Evolutionary conservation across 2,888 invertebrate genomes (phyloP).

Genomic region (Lordiphosa fenestrarum): DNA sequence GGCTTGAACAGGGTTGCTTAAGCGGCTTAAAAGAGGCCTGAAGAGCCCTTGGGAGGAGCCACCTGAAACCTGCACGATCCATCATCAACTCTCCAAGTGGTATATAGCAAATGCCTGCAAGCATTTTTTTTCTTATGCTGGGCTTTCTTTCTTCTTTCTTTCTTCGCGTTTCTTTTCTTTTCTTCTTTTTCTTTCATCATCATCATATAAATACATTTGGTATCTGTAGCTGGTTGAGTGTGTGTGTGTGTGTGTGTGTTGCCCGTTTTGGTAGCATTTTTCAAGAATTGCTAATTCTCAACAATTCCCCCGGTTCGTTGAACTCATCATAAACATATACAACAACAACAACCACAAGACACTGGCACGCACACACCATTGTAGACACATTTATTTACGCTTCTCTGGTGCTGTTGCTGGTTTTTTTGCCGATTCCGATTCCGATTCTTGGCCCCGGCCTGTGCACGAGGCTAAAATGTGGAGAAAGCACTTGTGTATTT

Average conservation of each 20-base stretch:
- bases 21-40: conserved; percentile 25
- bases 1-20: conserved; percentile 21
- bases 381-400: conserved; percentile 52
- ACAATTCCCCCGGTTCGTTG: conserved; percentile 73
- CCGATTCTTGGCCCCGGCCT: conserved; percentile 59
- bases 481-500: conserved; percentile 68
- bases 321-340: conserved; percentile 63
- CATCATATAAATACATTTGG: conserved; percentile 18
- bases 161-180: conserved; percentile 41
- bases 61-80: conserved; percentile 56
- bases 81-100: conserved; percentile 36
- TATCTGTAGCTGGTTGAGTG: conserved; percentile 17
- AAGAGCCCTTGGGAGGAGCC: conserved; percentile 43
- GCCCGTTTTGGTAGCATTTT: conserved; percentile 75
- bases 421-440: conserved; percentile 30
- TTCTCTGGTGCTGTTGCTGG: conserved; percentile 47
- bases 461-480: conserved; percentile 59
- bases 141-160: conserved; percentile 54
- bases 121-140: conserved; percentile 45
- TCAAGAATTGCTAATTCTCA: conserved; percentile 77
- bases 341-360: conserved; percentile 15
- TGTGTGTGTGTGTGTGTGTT: conserved; percentile 56
- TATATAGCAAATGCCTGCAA: conserved; percentile 55
- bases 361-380: conserved; percentile 27
- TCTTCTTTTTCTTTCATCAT: conserved; percentile 42